Evolutionary conservation across 2,113 vertebrate genomes (phyloP).

Genomic region (Ginglymostoma cirratum): DNA sequence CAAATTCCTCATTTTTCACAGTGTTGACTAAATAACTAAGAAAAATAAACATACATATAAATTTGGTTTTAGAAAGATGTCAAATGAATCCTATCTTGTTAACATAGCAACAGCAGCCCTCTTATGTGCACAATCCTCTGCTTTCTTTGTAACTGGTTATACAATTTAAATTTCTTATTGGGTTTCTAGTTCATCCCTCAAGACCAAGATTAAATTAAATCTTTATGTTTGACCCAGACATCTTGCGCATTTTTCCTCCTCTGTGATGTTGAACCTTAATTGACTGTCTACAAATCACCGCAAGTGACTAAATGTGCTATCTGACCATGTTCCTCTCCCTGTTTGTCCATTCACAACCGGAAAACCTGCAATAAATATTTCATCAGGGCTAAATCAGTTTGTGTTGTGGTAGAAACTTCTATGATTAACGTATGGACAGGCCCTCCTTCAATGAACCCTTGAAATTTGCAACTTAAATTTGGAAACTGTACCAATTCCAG

Average conservation of each 20-base stretch:
- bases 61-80: not conserved
- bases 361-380: not conserved
- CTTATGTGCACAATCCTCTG: not conserved
- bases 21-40: not conserved
- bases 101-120: not conserved
- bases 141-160: not conserved
- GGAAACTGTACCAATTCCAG: not conserved
- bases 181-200: not conserved
- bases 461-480: not conserved
- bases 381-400: not conserved
- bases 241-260: not conserved
- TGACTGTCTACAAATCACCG: not conserved
- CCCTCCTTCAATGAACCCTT: not conserved
- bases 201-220: not conserved
- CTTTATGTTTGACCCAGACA: not conserved
- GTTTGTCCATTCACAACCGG: not conserved
- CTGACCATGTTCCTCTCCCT: not conserved
- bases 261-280: not conserved
- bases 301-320: not conserved
- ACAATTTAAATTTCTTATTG: constrained; percentile 14
- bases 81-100: not conserved
- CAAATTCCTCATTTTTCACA: not conserved
- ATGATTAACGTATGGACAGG: not conserved
- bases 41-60: not conserved
- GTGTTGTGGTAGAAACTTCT: not conserved